Conservation (phyloP, 1,140 invertebrate genomes). For the Hycleus cichorii region DNA sequence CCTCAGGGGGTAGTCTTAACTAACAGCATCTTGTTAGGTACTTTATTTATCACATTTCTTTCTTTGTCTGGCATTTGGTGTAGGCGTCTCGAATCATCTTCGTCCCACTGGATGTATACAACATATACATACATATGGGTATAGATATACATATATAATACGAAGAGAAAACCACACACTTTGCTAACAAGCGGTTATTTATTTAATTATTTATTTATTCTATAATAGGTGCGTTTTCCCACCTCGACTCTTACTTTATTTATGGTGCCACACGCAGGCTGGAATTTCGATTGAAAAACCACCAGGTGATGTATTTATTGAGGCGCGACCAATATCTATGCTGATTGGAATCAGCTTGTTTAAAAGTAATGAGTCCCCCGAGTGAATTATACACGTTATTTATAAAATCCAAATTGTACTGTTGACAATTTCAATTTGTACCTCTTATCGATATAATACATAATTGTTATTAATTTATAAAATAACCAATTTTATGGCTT, state of each 20-base stretch:
- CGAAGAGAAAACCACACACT: slow-evolving; percentile 35
- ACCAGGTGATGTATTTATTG: slow-evolving; percentile 37
- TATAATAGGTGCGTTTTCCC: slow-evolving; percentile 42
- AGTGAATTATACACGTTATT: slow-evolving; percentile 6
- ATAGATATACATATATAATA: background rate
- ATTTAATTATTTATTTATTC: slow-evolving; percentile 44
- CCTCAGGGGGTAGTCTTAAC: slow-evolving; percentile 38
- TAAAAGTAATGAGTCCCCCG: slow-evolving; percentile 14
- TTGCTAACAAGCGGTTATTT: slow-evolving; percentile 43
- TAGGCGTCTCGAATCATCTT: slow-evolving; percentile 2
- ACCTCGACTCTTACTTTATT: slow-evolving; percentile 38
- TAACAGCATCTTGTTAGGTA: slow-evolving; percentile 41
- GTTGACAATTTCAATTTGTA: slow-evolving; percentile 12
- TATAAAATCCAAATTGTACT: too few relatives aligned
- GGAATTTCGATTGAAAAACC: slow-evolving; percentile 37
- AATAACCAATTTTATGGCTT: slow-evolving; percentile 1
- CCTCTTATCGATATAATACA: background rate
- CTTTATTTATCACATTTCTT: slow-evolving; percentile 38
- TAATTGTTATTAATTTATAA: background rate
- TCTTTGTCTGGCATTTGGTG: slow-evolving; percentile 18
- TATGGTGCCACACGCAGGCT: slow-evolving; percentile 41
- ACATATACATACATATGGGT: background rate
- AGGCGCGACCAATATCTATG: slow-evolving; percentile 34
- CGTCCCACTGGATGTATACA: background rate
- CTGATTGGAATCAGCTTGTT: slow-evolving; percentile 35